A percentile compares a stretch with the other conserved stretches of the same genome.
Conservation (phyloP, 2,113 vertebrate species). For the Argyrosomus japonicus region DNA sequence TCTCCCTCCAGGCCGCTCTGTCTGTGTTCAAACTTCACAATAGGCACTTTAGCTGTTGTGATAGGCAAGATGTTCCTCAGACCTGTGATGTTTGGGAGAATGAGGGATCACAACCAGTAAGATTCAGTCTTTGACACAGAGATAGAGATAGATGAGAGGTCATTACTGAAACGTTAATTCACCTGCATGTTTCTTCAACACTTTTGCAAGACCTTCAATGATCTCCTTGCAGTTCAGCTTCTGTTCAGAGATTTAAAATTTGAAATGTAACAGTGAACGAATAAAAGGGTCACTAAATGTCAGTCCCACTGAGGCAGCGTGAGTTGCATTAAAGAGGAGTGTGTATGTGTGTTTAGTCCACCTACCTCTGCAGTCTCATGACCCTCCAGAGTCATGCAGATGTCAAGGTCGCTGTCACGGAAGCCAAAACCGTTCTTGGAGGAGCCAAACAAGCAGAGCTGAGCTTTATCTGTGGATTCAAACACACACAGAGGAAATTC, state of each 20-base stretch:
- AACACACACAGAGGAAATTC: not conserved
- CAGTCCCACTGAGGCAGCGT: not conserved
- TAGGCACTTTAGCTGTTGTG: slow-evolving; percentile 99
- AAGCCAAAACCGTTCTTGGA: slow-evolving; percentile 99
- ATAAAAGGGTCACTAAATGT: not conserved
- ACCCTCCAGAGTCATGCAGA: slow-evolving; percentile 99
- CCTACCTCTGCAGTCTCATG: slow-evolving; percentile 96
- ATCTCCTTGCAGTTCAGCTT: slow-evolving; percentile 99
- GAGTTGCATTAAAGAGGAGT: not conserved
- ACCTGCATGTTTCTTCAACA: slow-evolving; percentile 98
- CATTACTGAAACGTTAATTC: slow-evolving; percentile 11
- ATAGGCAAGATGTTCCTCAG: slow-evolving; percentile 99
- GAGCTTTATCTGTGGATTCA: slow-evolving; percentile 89
- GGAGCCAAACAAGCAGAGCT: slow-evolving; percentile 97
- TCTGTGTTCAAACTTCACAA: slow-evolving; percentile 98
- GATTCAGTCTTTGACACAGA: not conserved
- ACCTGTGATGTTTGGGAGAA: slow-evolving; percentile 81
- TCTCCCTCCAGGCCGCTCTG: slow-evolving; percentile 96
- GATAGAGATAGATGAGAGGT: not conserved
- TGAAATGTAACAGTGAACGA: not conserved
- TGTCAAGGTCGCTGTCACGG: slow-evolving; percentile 98
- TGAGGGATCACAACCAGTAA: not conserved
- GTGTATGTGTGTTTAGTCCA: not conserved
- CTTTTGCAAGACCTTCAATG: slow-evolving; percentile 97
- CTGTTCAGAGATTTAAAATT: slow-evolving; percentile 74